Evolutionary conservation across 2,113 vertebrate species (phyloP).

Genomic region (Mastomys natalensis): DNA sequence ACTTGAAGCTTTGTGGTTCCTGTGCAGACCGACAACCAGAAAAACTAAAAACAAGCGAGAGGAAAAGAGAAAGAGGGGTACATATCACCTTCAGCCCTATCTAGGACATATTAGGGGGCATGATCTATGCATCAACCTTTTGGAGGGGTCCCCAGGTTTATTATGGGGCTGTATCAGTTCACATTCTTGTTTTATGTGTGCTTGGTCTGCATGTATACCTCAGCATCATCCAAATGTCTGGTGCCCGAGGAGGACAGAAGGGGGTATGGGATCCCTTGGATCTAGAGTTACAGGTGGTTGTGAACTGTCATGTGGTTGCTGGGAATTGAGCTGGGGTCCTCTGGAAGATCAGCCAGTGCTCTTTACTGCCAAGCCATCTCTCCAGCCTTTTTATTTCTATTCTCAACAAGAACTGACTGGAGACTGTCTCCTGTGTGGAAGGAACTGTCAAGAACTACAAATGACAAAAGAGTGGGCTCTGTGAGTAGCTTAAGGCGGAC

Average conservation of each 20-base stretch:
- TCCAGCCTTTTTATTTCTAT: background rate
- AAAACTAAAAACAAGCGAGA: background rate
- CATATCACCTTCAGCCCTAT: background rate
- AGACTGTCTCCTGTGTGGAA: background rate
- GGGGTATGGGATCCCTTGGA: background rate
- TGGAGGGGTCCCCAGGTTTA: background rate
- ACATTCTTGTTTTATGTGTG: background rate
- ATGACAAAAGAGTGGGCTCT: background rate
- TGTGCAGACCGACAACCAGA: constrained; percentile 53
- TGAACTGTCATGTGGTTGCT: background rate
- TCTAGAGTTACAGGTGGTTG: background rate
- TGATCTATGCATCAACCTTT: background rate
- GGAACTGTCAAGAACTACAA: background rate
- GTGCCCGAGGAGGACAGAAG: background rate
- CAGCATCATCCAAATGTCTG: background rate
- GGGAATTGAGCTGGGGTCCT: background rate
- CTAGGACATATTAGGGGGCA: background rate
- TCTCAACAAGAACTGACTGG: background rate
- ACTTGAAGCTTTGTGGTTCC: constrained; percentile 59
- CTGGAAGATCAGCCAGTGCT: background rate
- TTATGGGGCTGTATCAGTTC: background rate
- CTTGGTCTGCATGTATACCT: background rate
- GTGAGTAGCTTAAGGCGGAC: background rate
- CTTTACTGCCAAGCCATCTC: background rate
- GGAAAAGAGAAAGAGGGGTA: constrained; percentile 25